These are phyloP conservation scores for Aldrovandia affinis DNA, from an alignment of 2,797 vertebrate species.

Conservation along the genomic window DNA sequence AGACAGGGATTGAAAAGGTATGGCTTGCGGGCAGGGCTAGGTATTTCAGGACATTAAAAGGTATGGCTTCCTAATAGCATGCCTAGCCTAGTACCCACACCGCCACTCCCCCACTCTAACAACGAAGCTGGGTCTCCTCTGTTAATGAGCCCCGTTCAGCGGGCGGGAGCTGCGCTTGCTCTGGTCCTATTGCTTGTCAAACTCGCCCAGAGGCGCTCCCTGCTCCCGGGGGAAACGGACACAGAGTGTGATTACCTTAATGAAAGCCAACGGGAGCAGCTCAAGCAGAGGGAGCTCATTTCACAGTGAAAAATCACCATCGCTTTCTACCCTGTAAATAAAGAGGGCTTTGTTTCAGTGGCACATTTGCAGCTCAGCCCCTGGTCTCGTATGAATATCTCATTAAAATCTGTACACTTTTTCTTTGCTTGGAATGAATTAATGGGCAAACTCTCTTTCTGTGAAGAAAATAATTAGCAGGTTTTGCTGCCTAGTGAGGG, in stretches of 20 bases:
- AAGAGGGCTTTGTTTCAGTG: conserved; percentile 46
- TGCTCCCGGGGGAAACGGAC: conserved; percentile 42
- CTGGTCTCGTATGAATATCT: conserved; percentile 42
- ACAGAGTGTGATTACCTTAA: conserved; percentile 61
- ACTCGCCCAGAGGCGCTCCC: conserved; percentile 37
- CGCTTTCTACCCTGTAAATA: conserved; percentile 37
- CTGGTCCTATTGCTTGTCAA: conserved; percentile 51
- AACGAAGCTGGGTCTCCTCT: background rate
- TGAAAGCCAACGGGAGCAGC: conserved; percentile 48
- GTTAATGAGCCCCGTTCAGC: conserved; percentile 52
- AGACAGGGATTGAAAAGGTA: background rate
- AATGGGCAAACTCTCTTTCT: conserved; percentile 35
- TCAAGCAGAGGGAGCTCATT: conserved; percentile 39
- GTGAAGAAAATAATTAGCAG: conserved; percentile 17
- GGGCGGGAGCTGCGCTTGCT: conserved; percentile 59
- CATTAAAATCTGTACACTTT: conserved; percentile 51
- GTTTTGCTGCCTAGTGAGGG: background rate
- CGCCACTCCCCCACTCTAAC: background rate
- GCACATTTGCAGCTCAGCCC: conserved; percentile 33
- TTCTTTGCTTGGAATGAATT: conserved; percentile 12
- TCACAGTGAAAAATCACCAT: conserved; percentile 48
- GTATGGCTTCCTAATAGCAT: background rate
- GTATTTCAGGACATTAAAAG: background rate
- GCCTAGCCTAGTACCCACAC: background rate
- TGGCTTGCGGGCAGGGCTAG: background rate